Percentiles rank a stretch among this genome's conserved stretches.
Evolutionary conservation across 2,113 vertebrate species (phyloP).

Genomic region (Rhea pennata): DNA sequence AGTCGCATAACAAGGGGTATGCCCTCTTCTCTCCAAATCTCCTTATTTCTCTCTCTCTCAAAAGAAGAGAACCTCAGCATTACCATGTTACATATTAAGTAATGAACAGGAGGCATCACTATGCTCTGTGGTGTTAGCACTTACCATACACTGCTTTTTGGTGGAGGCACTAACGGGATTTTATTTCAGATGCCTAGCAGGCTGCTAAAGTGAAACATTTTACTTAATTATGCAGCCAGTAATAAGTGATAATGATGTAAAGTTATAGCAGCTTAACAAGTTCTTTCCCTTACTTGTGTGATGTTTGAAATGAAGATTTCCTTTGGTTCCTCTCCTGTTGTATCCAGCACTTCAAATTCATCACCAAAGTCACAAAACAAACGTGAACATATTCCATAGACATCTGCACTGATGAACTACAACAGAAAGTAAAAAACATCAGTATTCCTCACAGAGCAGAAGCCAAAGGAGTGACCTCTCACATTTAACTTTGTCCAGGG

Average conservation of each 20-base stretch:
- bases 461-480: neutral
- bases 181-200: neutral
- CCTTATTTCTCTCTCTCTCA: neutral
- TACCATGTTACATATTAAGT: neutral
- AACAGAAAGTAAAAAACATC: neutral
- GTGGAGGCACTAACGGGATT: neutral
- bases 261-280: neutral
- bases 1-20: neutral
- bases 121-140: neutral
- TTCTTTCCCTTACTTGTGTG: slow-evolving; percentile 83
- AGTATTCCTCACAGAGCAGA: neutral
- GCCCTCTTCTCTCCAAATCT: neutral
- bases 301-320: slow-evolving; percentile 96
- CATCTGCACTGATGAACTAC: slow-evolving; percentile 94
- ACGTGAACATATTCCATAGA: slow-evolving; percentile 90
- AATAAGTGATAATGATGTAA: neutral
- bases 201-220: neutral
- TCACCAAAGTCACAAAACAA: slow-evolving; percentile 98
- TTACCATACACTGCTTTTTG: neutral
- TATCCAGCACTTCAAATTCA: slow-evolving; percentile 93
- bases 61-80: no score
- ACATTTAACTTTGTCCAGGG: neutral
- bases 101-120: neutral
- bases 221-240: neutral
- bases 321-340: slow-evolving; percentile 95